Base-by-base conservation (phyloP, 2,888 invertebrate species). In the Danaus chrysippus region DNA sequence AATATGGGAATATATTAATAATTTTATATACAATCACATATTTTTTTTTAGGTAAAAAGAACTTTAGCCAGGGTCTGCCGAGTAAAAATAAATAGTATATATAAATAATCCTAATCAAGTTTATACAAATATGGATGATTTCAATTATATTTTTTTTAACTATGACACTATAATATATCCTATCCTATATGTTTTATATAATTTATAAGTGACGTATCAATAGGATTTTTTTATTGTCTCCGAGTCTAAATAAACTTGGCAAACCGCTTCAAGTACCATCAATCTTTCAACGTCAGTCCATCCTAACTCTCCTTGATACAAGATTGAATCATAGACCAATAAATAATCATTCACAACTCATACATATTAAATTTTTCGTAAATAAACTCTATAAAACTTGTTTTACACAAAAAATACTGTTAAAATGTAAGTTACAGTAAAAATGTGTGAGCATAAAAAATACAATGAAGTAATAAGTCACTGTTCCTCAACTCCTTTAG, bases 211-310 rank as follows among this genome's bases (percentile, higher is more conserved):
- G 49, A 17, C 49, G 17, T 17, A 17, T 49, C 17, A 49, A 49
- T 17, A 34, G 17, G 6, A 49, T 17, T 17, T 17, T 46, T n/a
- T 46, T 46, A 46, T 49, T n/a, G 42, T 53, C 52, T 52, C 42
- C 19, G 53, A 53, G 53, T 59, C 56, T 54, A 63, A 59, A 63
- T 63, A 63, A 63, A 63, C 59, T 15, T 44, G 59, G 44, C 15
- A 56, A 53, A 58, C 10, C 54, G 42, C 59, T 63, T 63, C 56
- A 63, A 5, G 17, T 10, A 56, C 44, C 52, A 53, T 63, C 56
- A 63, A 56, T 53, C 11, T 58, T 54, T 62, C 42, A 34, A 34
- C 23, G 23, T 10, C 17, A 17, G 49, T 1, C 49, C 3, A n/a
- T 17, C 49, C 17, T 10, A 17, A 49, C 49, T 17, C n/a, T 10